Conservation (phyloP, 2,888 invertebrate genomes). For the Parelbella ahira region DNA sequence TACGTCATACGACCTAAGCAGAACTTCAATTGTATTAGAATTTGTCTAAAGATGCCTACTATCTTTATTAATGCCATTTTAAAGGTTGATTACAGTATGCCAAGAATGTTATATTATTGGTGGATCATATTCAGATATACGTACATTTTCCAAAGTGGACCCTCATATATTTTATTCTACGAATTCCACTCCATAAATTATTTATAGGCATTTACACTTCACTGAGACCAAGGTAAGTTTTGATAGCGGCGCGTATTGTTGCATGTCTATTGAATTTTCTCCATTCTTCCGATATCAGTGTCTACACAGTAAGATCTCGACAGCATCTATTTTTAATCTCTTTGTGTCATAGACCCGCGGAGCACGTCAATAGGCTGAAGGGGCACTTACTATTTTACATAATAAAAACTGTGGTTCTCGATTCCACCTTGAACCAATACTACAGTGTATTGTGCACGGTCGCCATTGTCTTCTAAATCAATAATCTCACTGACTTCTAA, state of each 20-base stretch:
- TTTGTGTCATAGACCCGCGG: slow-evolving; percentile 5
- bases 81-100: too few relatives aligned
- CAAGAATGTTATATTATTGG: too few relatives aligned
- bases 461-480: slow-evolving; percentile 1
- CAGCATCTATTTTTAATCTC: slow-evolving; percentile 3
- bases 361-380: background rate
- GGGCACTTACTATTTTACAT: background rate
- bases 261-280: background rate
- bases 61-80: too few relatives aligned
- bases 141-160: too few relatives aligned
- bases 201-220: background rate
- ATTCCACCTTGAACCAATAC: slow-evolving; percentile 4
- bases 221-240: background rate
- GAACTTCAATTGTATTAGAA: too few relatives aligned
- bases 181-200: too few relatives aligned
- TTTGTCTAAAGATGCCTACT: too few relatives aligned
- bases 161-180: too few relatives aligned
- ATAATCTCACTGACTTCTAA: too few relatives aligned
- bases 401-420: background rate
- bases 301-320: slow-evolving; percentile 1
- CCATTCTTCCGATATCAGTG: background rate
- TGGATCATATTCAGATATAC: too few relatives aligned
- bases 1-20: too few relatives aligned
- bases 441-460: slow-evolving; percentile 1
- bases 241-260: background rate